Evolutionary conservation across 2,797 vertebrate species (phyloP).

Genomic region (Myotis daubentonii): DNA sequence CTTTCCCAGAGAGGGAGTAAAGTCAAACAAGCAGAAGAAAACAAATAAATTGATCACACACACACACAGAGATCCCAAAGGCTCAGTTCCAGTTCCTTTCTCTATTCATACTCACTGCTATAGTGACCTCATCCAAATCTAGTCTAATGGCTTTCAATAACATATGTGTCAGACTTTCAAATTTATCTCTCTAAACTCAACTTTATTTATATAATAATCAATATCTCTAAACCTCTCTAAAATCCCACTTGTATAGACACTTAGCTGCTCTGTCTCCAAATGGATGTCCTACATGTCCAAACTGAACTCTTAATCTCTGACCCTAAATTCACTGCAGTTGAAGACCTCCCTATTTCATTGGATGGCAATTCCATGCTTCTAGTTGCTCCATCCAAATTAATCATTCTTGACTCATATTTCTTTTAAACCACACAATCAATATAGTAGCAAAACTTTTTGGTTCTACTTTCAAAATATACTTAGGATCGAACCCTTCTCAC

Average conservation of each 20-base stretch:
- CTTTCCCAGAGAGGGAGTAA: slow-evolving; percentile 7
- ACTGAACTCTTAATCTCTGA: neutral
- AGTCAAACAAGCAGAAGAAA: slow-evolving; percentile 10
- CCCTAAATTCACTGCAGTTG: neutral
- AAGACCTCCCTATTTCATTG: neutral
- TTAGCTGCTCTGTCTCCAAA: neutral
- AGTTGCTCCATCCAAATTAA: neutral
- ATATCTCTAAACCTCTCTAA: neutral
- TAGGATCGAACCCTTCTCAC: slow-evolving; percentile 3
- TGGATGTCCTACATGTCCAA: neutral
- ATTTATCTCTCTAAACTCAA: neutral
- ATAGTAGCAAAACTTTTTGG: neutral
- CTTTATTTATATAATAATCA: slow-evolving; percentile 15
- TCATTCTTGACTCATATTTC: neutral
- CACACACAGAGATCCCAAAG: neutral
- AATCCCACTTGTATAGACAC: neutral
- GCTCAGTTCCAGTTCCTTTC: neutral
- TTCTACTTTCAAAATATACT: slow-evolving; percentile 42
- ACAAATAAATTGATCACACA: neutral
- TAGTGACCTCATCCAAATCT: neutral
- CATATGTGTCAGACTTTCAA: neutral
- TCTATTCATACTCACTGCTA: neutral
- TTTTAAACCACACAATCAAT: neutral
- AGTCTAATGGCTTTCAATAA: neutral
- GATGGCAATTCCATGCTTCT: neutral